Evolutionary conservation across 2,888 invertebrate species (phyloP).

Genomic region (Formica aserva): DNA sequence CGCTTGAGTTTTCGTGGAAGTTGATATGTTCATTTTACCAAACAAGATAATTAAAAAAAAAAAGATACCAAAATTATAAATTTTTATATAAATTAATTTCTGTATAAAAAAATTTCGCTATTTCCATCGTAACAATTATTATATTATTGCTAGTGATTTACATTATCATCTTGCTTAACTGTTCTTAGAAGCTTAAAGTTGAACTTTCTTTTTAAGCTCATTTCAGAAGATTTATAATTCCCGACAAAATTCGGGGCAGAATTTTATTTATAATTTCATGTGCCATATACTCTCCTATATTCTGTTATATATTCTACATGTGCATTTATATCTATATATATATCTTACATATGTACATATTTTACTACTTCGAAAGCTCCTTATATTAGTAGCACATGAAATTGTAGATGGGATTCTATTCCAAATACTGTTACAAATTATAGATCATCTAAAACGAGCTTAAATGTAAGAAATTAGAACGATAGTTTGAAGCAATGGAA

Average conservation of each 20-base stretch:
- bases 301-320: neutral
- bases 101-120: neutral
- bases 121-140: neutral
- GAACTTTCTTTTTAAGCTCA: neutral
- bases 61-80: neutral
- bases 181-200: neutral
- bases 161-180: neutral
- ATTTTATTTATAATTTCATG: constrained; percentile 1
- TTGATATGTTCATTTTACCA: neutral
- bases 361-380: neutral
- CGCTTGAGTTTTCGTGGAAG: constrained; percentile 9
- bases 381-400: neutral
- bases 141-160: neutral
- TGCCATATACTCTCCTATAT: neutral
- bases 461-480: neutral
- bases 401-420: neutral
- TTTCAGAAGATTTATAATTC: neutral
- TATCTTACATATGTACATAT: neutral
- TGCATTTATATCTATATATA: too few species aligned
- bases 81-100: neutral
- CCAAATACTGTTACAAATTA: neutral
- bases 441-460: neutral
- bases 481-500: neutral
- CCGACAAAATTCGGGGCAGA: neutral
- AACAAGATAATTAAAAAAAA: constrained; percentile 7